phyloP scores from a whole-genome alignment of 1,140 invertebrate genomes.

The Heliconius hermathena region DNA sequence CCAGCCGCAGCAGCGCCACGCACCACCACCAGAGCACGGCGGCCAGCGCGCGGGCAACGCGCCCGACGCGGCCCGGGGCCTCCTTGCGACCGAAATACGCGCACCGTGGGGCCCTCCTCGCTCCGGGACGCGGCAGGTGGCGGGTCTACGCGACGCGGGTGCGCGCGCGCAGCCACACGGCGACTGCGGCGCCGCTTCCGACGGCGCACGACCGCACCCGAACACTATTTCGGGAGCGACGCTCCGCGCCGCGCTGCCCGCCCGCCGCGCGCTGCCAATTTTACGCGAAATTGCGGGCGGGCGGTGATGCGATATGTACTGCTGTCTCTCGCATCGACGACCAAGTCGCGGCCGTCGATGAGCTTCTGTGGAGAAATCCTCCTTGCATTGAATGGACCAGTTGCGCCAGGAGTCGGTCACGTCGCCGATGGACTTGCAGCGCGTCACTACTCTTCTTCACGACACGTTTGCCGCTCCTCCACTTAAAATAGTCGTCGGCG shows the following conservation, averaged over 20 bases:
- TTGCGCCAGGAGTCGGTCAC: conserved; percentile 22
- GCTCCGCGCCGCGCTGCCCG: conserved; percentile 75
- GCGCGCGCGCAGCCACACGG: conserved; percentile 76
- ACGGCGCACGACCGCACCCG: conserved; percentile 70
- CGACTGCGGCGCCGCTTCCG: conserved; percentile 73
- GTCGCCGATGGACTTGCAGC: conserved; percentile 40
- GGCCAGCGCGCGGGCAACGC: conserved; percentile 78
- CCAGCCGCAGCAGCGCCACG: conserved; percentile 80
- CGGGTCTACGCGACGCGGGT: conserved; percentile 58
- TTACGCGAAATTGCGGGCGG: conserved; percentile 81
- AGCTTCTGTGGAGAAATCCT: conserved; percentile 46
- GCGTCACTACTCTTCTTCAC: conserved; percentile 38
- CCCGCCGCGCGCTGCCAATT: conserved; percentile 78
- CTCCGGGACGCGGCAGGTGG: conserved; percentile 64
- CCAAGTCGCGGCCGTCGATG: conserved; percentile 44
- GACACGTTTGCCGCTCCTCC: conserved; percentile 59
- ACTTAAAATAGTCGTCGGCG: conserved; percentile 72
- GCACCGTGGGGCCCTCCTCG: conserved; percentile 58
- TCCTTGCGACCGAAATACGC: conserved; percentile 75
- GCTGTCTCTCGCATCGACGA: conserved; percentile 59
- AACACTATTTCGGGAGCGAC: conserved; percentile 80
- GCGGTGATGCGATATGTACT: conserved; percentile 80
- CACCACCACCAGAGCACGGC: conserved; percentile 80
- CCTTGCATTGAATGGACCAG: conserved; percentile 63
- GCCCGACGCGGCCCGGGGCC: conserved; percentile 76